phyloP scores from a whole-genome alignment of 2,888 invertebrate species.

The Campoletis raptor region DNA sequence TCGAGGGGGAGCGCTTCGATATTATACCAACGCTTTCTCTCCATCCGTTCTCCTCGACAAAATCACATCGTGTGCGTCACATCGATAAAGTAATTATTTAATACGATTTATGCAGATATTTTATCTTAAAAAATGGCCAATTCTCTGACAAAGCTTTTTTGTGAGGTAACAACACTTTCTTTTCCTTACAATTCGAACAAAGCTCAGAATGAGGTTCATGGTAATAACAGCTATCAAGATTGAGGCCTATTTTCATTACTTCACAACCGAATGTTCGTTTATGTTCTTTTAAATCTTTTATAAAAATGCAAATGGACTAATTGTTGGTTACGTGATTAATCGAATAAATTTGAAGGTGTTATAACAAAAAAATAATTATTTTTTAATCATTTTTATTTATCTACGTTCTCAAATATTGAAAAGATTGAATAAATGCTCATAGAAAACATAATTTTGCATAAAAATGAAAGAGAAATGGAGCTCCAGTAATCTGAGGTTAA shows the following conservation, averaged over 20 bases:
- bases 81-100: not conserved
- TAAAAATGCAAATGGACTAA: too few species aligned
- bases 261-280: too few species aligned
- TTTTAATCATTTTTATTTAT: not conserved
- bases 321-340: too few species aligned
- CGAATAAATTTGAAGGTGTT: not conserved
- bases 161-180: not conserved
- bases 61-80: constrained; percentile 23
- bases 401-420: not conserved
- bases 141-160: not conserved
- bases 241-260: too few species aligned
- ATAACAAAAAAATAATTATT: not conserved
- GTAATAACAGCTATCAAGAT: too few species aligned
- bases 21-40: constrained; percentile 49
- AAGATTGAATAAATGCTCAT: not conserved
- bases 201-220: too few species aligned
- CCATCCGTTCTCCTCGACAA: constrained; percentile 24
- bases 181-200: not conserved
- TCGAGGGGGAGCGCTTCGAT: constrained; percentile 37
- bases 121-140: not conserved
- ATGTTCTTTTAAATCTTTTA: too few species aligned
- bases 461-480: constrained; percentile 2
- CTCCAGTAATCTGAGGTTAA: not conserved
- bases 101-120: constrained; percentile 12
- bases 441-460: not conserved